Evolutionary conservation across 1,140 invertebrate genomes (phyloP).

Genomic region (Bombus terrestris): DNA sequence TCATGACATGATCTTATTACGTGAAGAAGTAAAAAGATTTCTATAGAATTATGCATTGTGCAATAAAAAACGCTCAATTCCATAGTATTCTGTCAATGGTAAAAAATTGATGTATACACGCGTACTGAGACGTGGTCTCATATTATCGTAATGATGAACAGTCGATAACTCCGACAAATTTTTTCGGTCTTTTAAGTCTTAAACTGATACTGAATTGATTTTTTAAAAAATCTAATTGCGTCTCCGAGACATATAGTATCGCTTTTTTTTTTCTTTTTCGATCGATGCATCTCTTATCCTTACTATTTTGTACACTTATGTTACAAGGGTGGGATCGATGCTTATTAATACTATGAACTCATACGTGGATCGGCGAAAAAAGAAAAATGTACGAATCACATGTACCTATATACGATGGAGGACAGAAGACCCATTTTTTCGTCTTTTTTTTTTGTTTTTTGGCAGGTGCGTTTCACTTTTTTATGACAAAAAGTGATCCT

Average conservation of each 20-base stretch:
- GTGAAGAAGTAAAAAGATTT: slow-evolving; percentile 61
- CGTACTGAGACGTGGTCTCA: slow-evolving; percentile 51
- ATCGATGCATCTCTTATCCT: slow-evolving; percentile 40
- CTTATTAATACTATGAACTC: slow-evolving; percentile 33
- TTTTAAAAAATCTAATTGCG: slow-evolving; percentile 52
- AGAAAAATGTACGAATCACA: slow-evolving; percentile 37
- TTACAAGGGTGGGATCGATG: slow-evolving; percentile 41
- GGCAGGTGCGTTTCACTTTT: slow-evolving; percentile 39
- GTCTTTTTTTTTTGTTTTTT: slow-evolving; percentile 19
- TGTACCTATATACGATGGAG: slow-evolving; percentile 50
- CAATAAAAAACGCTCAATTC: slow-evolving; percentile 77
- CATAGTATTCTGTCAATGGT: slow-evolving; percentile 70
- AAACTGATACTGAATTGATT: slow-evolving; percentile 44
- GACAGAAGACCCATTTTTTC: slow-evolving; percentile 43
- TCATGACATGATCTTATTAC: slow-evolving; percentile 73
- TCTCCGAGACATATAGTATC: slow-evolving; percentile 19
- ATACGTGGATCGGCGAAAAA: slow-evolving; percentile 31
- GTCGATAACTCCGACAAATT: slow-evolving; percentile 46
- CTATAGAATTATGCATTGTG: slow-evolving; percentile 62
- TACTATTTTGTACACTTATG: slow-evolving; percentile 51
- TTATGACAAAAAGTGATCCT: slow-evolving; percentile 3
- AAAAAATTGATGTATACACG: slow-evolving; percentile 70
- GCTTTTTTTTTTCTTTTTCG: slow-evolving; percentile 14
- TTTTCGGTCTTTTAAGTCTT: slow-evolving; percentile 31
- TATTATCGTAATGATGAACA: slow-evolving; percentile 49